Evolutionary conservation across 92 coral and sea anemone species (phyloP).

Genomic region (Montipora capitata): DNA sequence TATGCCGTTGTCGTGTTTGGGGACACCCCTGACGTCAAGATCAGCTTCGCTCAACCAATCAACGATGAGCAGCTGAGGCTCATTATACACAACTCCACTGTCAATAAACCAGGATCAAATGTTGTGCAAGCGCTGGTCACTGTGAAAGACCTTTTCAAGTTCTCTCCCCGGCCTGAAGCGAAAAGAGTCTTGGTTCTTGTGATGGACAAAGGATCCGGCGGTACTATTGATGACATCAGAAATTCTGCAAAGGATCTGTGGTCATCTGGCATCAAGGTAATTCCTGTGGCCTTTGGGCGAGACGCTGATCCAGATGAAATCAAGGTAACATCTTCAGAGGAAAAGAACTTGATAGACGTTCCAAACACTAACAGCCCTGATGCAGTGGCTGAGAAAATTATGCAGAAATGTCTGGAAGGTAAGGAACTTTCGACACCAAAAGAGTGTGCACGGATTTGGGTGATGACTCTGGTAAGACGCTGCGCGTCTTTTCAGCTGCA

Average conservation of each 20-base stretch:
- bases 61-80: conserved; percentile 34
- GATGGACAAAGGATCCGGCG: conserved; percentile 81
- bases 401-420: conserved; percentile 70
- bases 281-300: conserved; percentile 78
- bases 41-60: conserved; percentile 67
- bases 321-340: conserved; percentile 43
- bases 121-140: conserved; percentile 77
- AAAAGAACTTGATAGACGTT: conserved; percentile 57
- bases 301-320: conserved; percentile 59
- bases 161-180: conserved; percentile 80
- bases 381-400: conserved; percentile 50
- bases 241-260: conserved; percentile 57
- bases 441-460: too few species aligned
- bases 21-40: conserved; percentile 55
- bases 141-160: conserved; percentile 72
- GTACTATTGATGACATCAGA: conserved; percentile 43
- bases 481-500: too few species aligned
- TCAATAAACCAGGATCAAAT: conserved; percentile 69
- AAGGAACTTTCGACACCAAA: not conserved
- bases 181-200: conserved; percentile 82
- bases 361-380: conserved; percentile 32
- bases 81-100: conserved; percentile 36
- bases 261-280: conserved; percentile 62
- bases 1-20: conserved; percentile 91
- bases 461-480: too few species aligned